A percentile compares a stretch with the other conserved stretches of the same genome.
Evolutionary conservation across 2,888 invertebrate genomes (phyloP).

Genomic region (Pammene fasciana): DNA sequence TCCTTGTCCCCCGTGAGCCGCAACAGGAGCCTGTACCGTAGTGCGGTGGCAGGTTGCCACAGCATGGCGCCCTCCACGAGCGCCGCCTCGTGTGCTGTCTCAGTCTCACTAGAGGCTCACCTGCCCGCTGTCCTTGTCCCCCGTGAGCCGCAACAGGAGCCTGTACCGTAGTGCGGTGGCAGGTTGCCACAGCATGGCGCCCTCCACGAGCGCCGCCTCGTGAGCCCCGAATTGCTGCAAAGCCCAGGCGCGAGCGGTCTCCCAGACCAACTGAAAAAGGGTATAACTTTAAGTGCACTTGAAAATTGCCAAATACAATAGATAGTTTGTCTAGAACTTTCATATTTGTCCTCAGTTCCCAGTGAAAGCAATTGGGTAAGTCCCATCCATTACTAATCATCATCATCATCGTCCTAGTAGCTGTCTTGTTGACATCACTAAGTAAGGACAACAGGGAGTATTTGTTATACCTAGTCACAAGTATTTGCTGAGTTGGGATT

Average conservation of each 20-base stretch:
- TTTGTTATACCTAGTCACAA: too few relatives aligned
- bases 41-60: slow-evolving; percentile 66
- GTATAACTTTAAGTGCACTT: not conserved
- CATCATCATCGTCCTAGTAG: too few relatives aligned
- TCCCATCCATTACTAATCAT: too few relatives aligned
- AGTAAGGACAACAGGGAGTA: too few relatives aligned
- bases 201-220: slow-evolving; percentile 56
- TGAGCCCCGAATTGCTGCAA: slow-evolving; percentile 46
- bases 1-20: slow-evolving; percentile 40
- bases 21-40: slow-evolving; percentile 64
- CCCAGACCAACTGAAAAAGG: slow-evolving; percentile 54
- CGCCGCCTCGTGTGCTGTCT: slow-evolving; percentile 49
- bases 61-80: slow-evolving; percentile 67
- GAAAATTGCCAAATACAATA: too few relatives aligned
- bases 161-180: slow-evolving; percentile 62
- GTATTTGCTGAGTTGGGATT: too few relatives aligned
- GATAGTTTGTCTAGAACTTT: too few relatives aligned
- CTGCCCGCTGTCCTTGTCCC: slow-evolving; percentile 7
- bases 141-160: slow-evolving; percentile 54
- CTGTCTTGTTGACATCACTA: too few relatives aligned
- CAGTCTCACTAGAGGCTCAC: not conserved
- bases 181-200: slow-evolving; percentile 70
- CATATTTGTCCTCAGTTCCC: too few relatives aligned
- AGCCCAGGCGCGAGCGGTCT: slow-evolving; percentile 56
- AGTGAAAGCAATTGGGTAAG: too few relatives aligned